Evolutionary conservation across 1,140 invertebrate species (phyloP).

Genomic region (Whitmania pigra): DNA sequence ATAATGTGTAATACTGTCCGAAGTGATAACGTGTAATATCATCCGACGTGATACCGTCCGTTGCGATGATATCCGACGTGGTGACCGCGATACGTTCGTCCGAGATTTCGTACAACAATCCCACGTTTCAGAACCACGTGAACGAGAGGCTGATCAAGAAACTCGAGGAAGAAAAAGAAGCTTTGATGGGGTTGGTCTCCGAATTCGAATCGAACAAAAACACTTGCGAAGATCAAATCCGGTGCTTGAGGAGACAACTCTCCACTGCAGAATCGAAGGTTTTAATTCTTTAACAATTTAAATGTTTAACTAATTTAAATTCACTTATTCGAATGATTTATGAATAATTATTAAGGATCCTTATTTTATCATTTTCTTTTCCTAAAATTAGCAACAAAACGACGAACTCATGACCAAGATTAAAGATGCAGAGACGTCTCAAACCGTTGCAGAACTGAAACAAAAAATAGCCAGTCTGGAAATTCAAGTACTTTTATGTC

Average conservation of each 20-base stretch:
- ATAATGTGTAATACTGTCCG: no score
- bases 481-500: conserved; percentile 32
- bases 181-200: conserved; percentile 63
- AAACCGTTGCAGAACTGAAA: conserved; percentile 80
- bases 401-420: conserved; percentile 86
- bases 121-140: conserved; percentile 62
- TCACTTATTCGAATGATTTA: neutral
- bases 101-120: no score
- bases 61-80: no score
- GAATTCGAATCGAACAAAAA: conserved; percentile 56
- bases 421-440: conserved; percentile 81
- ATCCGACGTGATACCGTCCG: no score
- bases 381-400: conserved; percentile 60
- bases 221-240: conserved; percentile 59
- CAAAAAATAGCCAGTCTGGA: conserved; percentile 87
- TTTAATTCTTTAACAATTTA: neutral
- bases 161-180: conserved; percentile 83
- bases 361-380: conserved; percentile 19
- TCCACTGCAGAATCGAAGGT: conserved; percentile 70
- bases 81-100: no score
- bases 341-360: neutral
- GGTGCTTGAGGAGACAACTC: conserved; percentile 75
- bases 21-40: no score
- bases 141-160: conserved; percentile 80
- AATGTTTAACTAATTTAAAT: neutral